These are phyloP conservation scores for Gadopsis bispinosus DNA, from an alignment of 2,797 vertebrate genomes.

Conservation along the genomic window DNA sequence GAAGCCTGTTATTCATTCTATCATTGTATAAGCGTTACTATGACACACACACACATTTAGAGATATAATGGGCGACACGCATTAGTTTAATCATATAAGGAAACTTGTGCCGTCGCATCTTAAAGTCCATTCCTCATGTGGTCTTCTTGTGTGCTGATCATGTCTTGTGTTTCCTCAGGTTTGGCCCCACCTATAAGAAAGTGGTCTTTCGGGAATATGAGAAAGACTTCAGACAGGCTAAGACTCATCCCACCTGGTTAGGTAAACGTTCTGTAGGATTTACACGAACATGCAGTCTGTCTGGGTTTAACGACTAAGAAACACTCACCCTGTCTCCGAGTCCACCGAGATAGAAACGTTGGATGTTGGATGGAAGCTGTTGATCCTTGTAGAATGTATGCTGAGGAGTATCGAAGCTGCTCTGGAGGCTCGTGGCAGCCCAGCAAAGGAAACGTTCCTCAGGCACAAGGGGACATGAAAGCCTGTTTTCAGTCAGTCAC, in stretches of 20 bases:
- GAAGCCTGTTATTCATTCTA: neutral
- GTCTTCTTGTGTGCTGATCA: conserved; percentile 8
- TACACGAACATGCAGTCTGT: neutral
- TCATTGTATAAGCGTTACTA: neutral
- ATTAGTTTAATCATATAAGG: neutral
- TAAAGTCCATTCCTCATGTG: neutral
- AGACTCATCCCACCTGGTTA: conserved; percentile 85
- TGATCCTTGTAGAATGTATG: neutral
- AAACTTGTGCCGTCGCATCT: neutral
- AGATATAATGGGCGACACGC: neutral
- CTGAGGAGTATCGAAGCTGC: neutral
- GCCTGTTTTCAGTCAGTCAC: neutral
- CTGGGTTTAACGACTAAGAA: conserved; percentile 19
- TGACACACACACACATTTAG: neutral
- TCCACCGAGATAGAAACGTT: neutral
- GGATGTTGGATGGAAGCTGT: neutral
- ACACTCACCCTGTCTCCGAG: neutral
- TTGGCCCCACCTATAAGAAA: conserved; percentile 88
- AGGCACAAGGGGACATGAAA: neutral
- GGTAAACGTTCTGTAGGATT: conserved; percentile 82
- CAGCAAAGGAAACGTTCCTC: neutral
- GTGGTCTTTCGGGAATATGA: conserved; percentile 95
- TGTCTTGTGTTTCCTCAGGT: conserved; percentile 59
- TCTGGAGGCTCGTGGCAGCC: neutral
- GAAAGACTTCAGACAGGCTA: conserved; percentile 87